phyloP scores from a whole-genome alignment of 2,797 vertebrate species.

The Rhyacichthys aspro region DNA sequence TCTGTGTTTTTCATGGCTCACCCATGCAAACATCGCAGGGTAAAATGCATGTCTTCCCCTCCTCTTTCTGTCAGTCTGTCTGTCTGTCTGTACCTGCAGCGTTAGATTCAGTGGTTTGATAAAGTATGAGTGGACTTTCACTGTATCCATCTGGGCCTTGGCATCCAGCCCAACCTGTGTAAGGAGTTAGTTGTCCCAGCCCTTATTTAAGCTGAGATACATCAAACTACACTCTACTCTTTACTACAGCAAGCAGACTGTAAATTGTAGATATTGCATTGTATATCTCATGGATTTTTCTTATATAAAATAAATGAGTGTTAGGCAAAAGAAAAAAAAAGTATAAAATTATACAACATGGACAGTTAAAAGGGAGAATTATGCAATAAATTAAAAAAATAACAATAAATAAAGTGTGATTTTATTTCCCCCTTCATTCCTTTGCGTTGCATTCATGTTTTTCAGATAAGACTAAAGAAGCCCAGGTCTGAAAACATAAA shows the following conservation, averaged over 20 bases:
- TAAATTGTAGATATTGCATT: background rate
- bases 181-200: conserved; percentile 31
- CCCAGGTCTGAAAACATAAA: too few species aligned
- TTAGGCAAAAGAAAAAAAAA: too few species aligned
- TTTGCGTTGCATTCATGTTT: too few species aligned
- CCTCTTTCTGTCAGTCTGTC: conserved; percentile 7
- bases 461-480: too few species aligned
- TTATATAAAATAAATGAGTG: too few species aligned
- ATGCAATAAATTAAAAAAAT: too few species aligned
- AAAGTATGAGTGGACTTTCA: conserved; percentile 75
- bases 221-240: background rate
- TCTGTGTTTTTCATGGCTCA: conserved; percentile 94
- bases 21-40: conserved; percentile 88
- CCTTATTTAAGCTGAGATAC: conserved; percentile 9
- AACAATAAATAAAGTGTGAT: too few species aligned
- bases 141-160: conserved; percentile 13
- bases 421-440: too few species aligned
- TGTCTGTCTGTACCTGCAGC: conserved; percentile 53
- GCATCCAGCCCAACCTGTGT: conserved; percentile 80
- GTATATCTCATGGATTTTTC: too few species aligned
- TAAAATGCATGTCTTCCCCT: conserved; percentile 85
- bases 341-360: too few species aligned
- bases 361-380: too few species aligned
- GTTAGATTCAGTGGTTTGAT: conserved; percentile 17
- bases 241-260: background rate